Conservation (phyloP, 2,113 vertebrate species). For the Budorcas taxicolor region DNA sequence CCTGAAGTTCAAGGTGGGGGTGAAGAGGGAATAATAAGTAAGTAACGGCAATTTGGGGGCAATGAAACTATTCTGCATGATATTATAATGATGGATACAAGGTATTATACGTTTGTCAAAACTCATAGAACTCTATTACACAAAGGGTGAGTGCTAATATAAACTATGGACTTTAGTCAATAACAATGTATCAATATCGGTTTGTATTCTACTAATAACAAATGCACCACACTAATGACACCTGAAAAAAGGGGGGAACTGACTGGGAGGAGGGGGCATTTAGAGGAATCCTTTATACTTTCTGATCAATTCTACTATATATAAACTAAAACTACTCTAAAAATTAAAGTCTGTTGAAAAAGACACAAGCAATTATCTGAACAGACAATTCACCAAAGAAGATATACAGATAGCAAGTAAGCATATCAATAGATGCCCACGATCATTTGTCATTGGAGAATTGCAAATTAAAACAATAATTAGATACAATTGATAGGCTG, state of each 20-base stretch:
- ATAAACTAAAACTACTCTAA: background rate
- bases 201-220: background rate
- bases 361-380: background rate
- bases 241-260: background rate
- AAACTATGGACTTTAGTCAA: background rate
- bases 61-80: background rate
- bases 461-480: background rate
- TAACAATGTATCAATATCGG: background rate
- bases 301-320: background rate
- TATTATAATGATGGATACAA: background rate
- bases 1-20: background rate
- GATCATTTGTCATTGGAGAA: background rate
- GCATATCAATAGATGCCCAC: background rate
- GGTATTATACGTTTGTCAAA: background rate
- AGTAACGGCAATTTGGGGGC: no score
- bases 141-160: background rate
- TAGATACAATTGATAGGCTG: background rate
- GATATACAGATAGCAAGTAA: background rate
- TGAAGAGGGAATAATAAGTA: no score
- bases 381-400: background rate
- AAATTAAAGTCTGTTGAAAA: background rate
- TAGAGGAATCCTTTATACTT: background rate
- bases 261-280: background rate
- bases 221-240: background rate
- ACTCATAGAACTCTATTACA: background rate